Conservation (phyloP, 2,113 vertebrate species). For the Toxotes jaculatrix region DNA sequence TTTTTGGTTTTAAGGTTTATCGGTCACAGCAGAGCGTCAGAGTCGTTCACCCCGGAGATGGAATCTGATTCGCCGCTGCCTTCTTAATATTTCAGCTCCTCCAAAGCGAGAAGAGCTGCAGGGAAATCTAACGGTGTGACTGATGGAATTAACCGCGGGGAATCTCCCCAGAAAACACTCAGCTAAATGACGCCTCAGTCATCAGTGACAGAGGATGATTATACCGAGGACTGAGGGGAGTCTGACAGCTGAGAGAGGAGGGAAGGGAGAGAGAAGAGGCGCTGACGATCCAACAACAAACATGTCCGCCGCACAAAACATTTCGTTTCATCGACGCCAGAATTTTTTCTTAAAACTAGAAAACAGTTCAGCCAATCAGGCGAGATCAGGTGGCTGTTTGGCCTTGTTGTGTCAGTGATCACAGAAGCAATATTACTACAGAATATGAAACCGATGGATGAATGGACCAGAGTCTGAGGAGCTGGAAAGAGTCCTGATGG, state of each 20-base stretch:
- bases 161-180: slow-evolving; percentile 57
- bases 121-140: slow-evolving; percentile 68
- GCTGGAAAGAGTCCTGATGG: too few species aligned
- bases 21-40: slow-evolving; percentile 10
- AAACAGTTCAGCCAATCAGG: too few species aligned
- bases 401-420: not conserved
- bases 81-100: slow-evolving; percentile 60
- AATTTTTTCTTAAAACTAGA: too few species aligned
- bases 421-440: too few species aligned
- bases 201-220: slow-evolving; percentile 70
- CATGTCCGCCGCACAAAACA: not conserved
- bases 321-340: too few species aligned
- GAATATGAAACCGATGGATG: too few species aligned
- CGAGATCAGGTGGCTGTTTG: too few species aligned
- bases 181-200: slow-evolving; percentile 72
- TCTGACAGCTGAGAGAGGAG: slow-evolving; percentile 12
- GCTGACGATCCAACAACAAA: not conserved
- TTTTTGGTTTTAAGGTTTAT: slow-evolving; percentile 47
- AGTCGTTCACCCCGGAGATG: slow-evolving; percentile 28
- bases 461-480: too few species aligned
- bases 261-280: not conserved
- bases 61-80: slow-evolving; percentile 47
- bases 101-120: slow-evolving; percentile 44
- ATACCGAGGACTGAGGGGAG: slow-evolving; percentile 32
- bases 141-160: slow-evolving; percentile 73